phyloP scores from a whole-genome alignment of 2,113 vertebrate genomes.

The Dascyllus trimaculatus region DNA sequence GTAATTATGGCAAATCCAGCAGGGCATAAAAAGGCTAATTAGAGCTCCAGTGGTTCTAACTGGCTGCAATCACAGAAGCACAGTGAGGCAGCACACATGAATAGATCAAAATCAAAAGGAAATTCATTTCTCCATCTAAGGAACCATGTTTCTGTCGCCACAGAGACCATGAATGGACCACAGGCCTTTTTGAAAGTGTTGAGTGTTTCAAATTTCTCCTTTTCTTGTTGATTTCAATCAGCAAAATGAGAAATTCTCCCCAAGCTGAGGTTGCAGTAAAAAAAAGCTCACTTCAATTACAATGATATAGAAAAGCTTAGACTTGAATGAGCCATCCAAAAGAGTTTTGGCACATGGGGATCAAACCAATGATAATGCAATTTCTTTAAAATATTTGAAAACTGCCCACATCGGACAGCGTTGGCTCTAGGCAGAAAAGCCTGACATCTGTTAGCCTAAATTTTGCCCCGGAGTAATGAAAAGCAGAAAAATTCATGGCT shows the following conservation, averaged over 20 bases:
- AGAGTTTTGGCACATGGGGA: not conserved
- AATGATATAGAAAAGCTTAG: slow-evolving; percentile 7
- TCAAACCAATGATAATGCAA: slow-evolving; percentile 10
- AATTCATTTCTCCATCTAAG: slow-evolving; percentile 32
- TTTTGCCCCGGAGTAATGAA: slow-evolving; percentile 78
- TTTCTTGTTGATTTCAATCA: slow-evolving; percentile 54
- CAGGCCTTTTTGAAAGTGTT: slow-evolving; percentile 12
- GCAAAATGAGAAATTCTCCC: not conserved
- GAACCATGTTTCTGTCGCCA: slow-evolving; percentile 43
- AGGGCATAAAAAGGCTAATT: slow-evolving; percentile 27
- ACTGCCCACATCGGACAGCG: slow-evolving; percentile 5
- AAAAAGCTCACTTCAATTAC: not conserved
- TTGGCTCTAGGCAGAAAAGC: slow-evolving; percentile 32
- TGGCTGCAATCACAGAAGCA: slow-evolving; percentile 55
- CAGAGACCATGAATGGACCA: slow-evolving; percentile 50
- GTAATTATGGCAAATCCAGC: slow-evolving; percentile 16
- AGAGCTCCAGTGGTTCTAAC: slow-evolving; percentile 28
- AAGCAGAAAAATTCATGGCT: slow-evolving; percentile 83
- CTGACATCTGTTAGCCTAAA: slow-evolving; percentile 65
- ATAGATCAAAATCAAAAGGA: slow-evolving; percentile 45
- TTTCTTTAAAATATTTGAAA: slow-evolving; percentile 24
- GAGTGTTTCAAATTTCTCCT: slow-evolving; percentile 16
- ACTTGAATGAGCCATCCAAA: not conserved
- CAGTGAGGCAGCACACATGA: slow-evolving; percentile 22
- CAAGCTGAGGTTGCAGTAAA: not conserved